phyloP scores from a whole-genome alignment of 2,113 vertebrate genomes.

The human region GRCh38 chr16:71020001-71020500 shows the following conservation, averaged over 20 bases:
- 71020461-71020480: too few species aligned
- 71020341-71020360: background rate
- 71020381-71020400: background rate
- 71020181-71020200: slow-evolving; percentile 27
- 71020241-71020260: slow-evolving; percentile 83
- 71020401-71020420: background rate
- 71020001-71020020: background rate
- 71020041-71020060: background rate
- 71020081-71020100: background rate
- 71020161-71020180: slow-evolving; percentile 65
- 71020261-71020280: slow-evolving; percentile 88
- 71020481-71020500: background rate
- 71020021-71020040: background rate
- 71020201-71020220: slow-evolving; percentile 82
- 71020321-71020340: slow-evolving; percentile 30
- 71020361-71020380: background rate
- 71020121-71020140: fast-evolving
- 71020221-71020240: slow-evolving; percentile 84
- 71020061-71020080: slow-evolving; percentile 1
- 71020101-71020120: background rate
- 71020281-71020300: slow-evolving; percentile 81
- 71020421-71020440: background rate
- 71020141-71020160: background rate
- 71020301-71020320: slow-evolving; percentile 82
- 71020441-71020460: background rate